A percentile compares a stretch with the other conserved stretches of the same genome.
Evolutionary conservation across 2,113 vertebrate genomes (phyloP).

Genomic region (Coturnix japonica): DNA sequence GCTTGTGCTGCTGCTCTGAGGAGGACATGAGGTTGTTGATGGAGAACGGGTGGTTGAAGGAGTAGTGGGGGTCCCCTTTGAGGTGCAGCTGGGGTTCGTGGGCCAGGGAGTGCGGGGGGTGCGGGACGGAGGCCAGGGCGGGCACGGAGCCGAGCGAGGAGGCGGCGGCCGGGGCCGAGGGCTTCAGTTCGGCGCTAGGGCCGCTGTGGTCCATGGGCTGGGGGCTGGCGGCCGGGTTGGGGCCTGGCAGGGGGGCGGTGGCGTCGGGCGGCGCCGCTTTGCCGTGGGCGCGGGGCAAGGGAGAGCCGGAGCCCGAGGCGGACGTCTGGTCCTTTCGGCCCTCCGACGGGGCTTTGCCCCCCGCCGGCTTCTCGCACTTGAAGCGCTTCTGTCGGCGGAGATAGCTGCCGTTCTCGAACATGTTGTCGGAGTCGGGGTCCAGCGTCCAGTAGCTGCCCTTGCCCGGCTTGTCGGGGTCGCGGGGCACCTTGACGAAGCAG

Average conservation of each 20-base stretch:
- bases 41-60: slow-evolving; percentile 99
- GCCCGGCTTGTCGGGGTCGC: slow-evolving; percentile 96
- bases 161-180: slow-evolving; percentile 78
- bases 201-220: slow-evolving; percentile 84
- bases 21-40: slow-evolving; percentile 99
- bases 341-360: slow-evolving; percentile 77
- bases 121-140: slow-evolving; percentile 82
- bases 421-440: slow-evolving; percentile 97
- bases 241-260: slow-evolving; percentile 74
- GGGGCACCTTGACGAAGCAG: slow-evolving; percentile 97
- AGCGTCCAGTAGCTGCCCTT: slow-evolving; percentile 99
- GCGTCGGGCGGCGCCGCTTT: slow-evolving; percentile 84
- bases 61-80: slow-evolving; percentile 95
- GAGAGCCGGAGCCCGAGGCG: slow-evolving; percentile 77
- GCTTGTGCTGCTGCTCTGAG: slow-evolving; percentile 97
- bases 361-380: slow-evolving; percentile 91
- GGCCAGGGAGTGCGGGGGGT: slow-evolving; percentile 85
- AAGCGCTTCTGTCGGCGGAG: slow-evolving; percentile 96
- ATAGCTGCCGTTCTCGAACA: slow-evolving; percentile 99
- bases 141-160: slow-evolving; percentile 79
- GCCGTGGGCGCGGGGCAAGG: slow-evolving; percentile 77
- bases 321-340: slow-evolving; percentile 75
- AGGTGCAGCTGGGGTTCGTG: slow-evolving; percentile 93
- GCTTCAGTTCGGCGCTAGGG: slow-evolving; percentile 84
- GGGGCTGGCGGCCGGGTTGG: slow-evolving; percentile 80